These are phyloP conservation scores for Sipha maydis DNA, from an alignment of 2,888 invertebrate species.

Conservation along the genomic window DNA sequence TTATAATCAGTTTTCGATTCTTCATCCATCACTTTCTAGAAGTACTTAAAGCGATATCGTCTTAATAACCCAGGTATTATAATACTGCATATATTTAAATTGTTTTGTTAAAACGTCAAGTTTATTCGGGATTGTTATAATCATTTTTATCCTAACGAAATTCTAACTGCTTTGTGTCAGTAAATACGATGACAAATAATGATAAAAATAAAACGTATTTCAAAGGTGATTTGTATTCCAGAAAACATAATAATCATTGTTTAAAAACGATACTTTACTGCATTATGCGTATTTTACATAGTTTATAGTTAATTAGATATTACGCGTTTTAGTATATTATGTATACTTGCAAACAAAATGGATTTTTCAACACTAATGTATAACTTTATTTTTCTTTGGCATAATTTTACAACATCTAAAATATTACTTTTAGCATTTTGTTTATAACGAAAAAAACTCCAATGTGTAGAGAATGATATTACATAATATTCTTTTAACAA, in stretches of 20 bases:
- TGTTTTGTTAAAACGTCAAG: not conserved
- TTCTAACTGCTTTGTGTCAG: not conserved
- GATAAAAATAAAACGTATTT: not conserved
- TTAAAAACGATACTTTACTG: not conserved
- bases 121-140: not conserved
- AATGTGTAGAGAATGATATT: too few species aligned
- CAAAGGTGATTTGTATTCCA: not conserved
- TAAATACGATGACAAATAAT: not conserved
- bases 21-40: not conserved
- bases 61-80: constrained; percentile 19
- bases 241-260: not conserved
- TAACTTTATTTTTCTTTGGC: too few species aligned
- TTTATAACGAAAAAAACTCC: too few species aligned
- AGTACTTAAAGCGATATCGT: constrained; percentile 9
- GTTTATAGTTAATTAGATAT: not conserved
- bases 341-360: too few species aligned
- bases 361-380: too few species aligned
- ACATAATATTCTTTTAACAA: too few species aligned
- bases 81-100: constrained; percentile 10
- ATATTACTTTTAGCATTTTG: too few species aligned
- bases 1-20: not conserved
- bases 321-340: not conserved
- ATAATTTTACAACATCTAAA: too few species aligned
- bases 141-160: not conserved
- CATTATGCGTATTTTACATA: not conserved